Evolutionary conservation across 1,140 invertebrate genomes (phyloP), one percentile per base, ranked within the genome.

Genomic region (Lanistes nyassanus): DNA sequence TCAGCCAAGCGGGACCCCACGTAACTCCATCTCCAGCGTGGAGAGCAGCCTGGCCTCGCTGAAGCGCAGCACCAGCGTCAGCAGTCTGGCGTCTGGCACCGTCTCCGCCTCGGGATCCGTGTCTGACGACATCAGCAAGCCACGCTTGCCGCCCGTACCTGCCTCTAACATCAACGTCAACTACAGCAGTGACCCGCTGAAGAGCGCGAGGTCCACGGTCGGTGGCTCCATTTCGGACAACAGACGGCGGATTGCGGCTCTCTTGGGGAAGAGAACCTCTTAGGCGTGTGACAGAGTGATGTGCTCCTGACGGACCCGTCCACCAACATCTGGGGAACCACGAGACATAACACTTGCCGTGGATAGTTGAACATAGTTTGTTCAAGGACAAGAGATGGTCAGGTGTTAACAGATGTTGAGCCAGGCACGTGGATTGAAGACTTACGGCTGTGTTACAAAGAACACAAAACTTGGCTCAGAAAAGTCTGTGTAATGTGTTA

Each of bases 201-300:
- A 83, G 65, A 51, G 75, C 4, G 39, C 62, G 0, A 39, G 70
- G 37, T 75, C 76, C 55, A 80, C 76, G 67, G 56, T 81, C 7
- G 79, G 79, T 16, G 73, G 69, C 29, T 70, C 71, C 31, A 56
- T 83, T 16, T 72, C 76, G 16, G 77, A 79, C 29, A 83, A 79
- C 47, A 72, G 81, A 21, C 70, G 55, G 36, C 75, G 82, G 65
- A 82, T 83, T 47, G 78, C 80, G 21, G 73, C 71, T 37, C 78
- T 82, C 29, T 70, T 83, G 37, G 82, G 82, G 19, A 76, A 78
- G 56, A 78, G 76, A 47, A 51, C 53, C 11, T 23, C 34, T 19
- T 21, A 34, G 5, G 29, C 62, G 2, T 36, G 26, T 65, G 26
- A 36, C 11, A 65, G 29, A 21, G 6, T 16, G 7, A 37, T 0